Base-by-base conservation (phyloP, 2,113 vertebrate species). In the Periophthalmus modestus region DNA sequence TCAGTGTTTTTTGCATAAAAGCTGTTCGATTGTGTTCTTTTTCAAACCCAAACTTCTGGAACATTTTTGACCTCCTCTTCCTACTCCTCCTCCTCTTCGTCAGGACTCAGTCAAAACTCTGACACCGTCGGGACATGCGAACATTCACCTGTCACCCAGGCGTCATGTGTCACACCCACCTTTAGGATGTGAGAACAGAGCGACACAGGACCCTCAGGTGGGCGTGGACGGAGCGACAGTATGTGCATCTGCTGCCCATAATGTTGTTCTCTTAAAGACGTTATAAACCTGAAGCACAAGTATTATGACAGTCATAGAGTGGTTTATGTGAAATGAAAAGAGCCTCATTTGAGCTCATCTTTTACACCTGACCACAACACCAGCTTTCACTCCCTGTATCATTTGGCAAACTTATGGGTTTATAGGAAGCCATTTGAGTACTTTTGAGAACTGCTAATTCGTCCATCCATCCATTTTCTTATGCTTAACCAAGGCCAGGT, bases 101-200 rank as follows among this genome's bases (percentile, higher is more conserved):
- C 15, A 43, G 57, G 5, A 68, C 24, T 43, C 46, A 62, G 59
- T 39, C 59, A 72, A 81, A 72, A 55, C 59, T 68, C 57, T 65
- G 43, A 39, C 54, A 81, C 68, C 5, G 6, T 58, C 66, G 66
- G 58, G 81, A 88, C 78, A 82, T 83, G 77, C 73, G 77, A 83
- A 69, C 73, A 83, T 83, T 80, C 81, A 91, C 84, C 84, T 86
- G 85, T 77, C 87, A 81, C 61, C 73, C 77, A 55, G 71, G 24
- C 79, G 71, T 69, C 73, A 65, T 73, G 21, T 81, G 71, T 69
- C 73, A n/a, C n/a, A 65, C 57, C 48, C 68, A 80, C 78, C 36
- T 81, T 66, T 66, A 72, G 85, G 84, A 81, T 59, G n/a, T 3
- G 28, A 15, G 48, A 79, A 77, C 69, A 77, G 73, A 74, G 66